Evolutionary conservation across 1,140 invertebrate species (phyloP), one percentile per base, ranked within the genome.

Genomic region (Megathymus violae): DNA sequence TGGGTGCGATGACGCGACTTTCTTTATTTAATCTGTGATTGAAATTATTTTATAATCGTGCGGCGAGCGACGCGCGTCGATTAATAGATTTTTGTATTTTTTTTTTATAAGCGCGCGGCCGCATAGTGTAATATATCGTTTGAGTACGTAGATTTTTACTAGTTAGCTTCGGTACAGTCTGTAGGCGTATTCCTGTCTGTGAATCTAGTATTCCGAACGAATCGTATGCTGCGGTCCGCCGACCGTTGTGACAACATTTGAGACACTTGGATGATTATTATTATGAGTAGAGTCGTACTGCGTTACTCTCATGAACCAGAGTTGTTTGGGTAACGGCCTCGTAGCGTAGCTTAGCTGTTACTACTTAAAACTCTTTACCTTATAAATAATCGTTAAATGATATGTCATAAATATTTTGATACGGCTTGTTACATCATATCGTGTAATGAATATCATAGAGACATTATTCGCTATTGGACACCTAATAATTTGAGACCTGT

Each of bases 11-110:
- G 31, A 71, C 71, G 76, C 69, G 71, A 54, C 76, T 80, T 76
- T 69, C 67, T 70, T 72, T 82, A 52, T 64, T 80, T 74, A 68
- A 79, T 88, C 85, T 88, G 85, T 88, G 85, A 88, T 88, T 86
- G 76, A 74, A 78, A 78, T 74, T 69, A 74, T 85, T 82, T 80
- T 74, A 75, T 75, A 75, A 61, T 54, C 46, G 52, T 43, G 59
- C 59, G 56, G 27, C 27, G 16, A 13, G 51, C 59, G 54, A 38
- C 38, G 60, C n/a, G n/a, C n/a, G n/a, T n/a, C n/a, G n/a, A n/a
- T n/a, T n/a, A n/a, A 65, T 64, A 67, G 52, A 64, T 69, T 75
- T 74, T 80, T 75, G 75, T 75, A 66, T n/a, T n/a, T 72, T 78
- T 76, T 69, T 31, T 81, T 73, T 72, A 69, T 72, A 69, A 50